Percentiles rank a stretch among this genome's conserved stretches.
Evolutionary conservation across 2,888 invertebrate genomes (phyloP).

Genomic region (Agonopterix arenella): DNA sequence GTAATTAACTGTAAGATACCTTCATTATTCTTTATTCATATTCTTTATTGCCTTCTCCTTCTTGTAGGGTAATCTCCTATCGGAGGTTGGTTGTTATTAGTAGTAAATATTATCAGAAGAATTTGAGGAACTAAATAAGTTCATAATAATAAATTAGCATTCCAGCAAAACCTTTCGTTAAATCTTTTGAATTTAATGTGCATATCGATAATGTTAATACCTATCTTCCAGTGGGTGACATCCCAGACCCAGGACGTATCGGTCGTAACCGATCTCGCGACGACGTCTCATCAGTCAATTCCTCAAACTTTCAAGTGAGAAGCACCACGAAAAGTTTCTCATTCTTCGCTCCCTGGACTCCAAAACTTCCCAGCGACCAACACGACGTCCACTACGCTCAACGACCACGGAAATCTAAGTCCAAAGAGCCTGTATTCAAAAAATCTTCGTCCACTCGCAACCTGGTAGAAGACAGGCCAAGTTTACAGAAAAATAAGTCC

Average conservation of each 20-base stretch:
- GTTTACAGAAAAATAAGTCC: conserved; percentile 68
- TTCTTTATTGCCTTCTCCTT: no score
- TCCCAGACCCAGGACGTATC: conserved; percentile 83
- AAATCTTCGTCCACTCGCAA: conserved; percentile 68
- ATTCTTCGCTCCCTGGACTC: conserved; percentile 90
- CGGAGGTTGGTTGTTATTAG: no score
- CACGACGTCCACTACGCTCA: conserved; percentile 89
- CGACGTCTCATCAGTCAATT: conserved; percentile 81
- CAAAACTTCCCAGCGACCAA: conserved; percentile 83
- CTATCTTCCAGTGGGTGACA: conserved; percentile 82
- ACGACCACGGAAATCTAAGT: conserved; percentile 57
- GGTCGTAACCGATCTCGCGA: conserved; percentile 83
- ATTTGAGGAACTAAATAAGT: no score
- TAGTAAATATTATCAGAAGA: no score
- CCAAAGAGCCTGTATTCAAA: conserved; percentile 45
- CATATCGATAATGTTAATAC: no score
- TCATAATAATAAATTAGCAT: no score
- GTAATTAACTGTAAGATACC: no score
- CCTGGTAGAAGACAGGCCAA: conserved; percentile 39
- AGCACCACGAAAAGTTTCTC: conserved; percentile 88
- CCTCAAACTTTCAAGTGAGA: conserved; percentile 80
- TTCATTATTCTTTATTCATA: no score
- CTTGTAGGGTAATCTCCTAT: no score
- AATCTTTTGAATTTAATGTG: no score
- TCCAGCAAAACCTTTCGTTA: no score